Evolutionary conservation across 2,888 invertebrate genomes (phyloP).

Genomic region (Clivina fossor): DNA sequence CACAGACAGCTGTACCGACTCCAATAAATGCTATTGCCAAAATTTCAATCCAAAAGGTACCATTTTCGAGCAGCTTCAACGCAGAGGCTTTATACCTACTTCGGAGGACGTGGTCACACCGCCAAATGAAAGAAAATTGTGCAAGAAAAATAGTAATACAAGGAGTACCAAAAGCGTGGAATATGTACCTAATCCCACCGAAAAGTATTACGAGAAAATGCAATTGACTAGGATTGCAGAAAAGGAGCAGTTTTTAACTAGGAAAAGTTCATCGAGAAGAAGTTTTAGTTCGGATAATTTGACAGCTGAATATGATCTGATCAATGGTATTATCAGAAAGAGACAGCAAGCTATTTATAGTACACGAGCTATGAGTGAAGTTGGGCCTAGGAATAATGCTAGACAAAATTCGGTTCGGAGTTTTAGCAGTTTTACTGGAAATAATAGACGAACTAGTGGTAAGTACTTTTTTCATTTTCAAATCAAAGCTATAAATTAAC

Average conservation of each 20-base stretch:
- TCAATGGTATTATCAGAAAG: slow-evolving; percentile 59
- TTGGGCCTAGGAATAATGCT: slow-evolving; percentile 43
- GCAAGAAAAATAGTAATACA: slow-evolving; percentile 50
- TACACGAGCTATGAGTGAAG: slow-evolving; percentile 45
- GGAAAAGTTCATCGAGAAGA: slow-evolving; percentile 38
- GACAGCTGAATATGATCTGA: slow-evolving; percentile 75
- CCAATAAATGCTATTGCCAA: slow-evolving; percentile 85
- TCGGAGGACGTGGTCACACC: slow-evolving; percentile 37
- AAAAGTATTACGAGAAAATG: slow-evolving; percentile 56
- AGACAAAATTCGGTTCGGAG: slow-evolving; percentile 43
- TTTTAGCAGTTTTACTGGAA: slow-evolving; percentile 40
- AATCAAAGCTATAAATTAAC: not conserved
- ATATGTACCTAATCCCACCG: slow-evolving; percentile 58
- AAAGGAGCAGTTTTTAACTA: slow-evolving; percentile 39
- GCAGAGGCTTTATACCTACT: slow-evolving; percentile 55
- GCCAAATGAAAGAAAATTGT: slow-evolving; percentile 46
- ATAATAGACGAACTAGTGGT: slow-evolving; percentile 38
- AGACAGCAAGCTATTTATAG: slow-evolving; percentile 49
- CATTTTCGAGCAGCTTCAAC: slow-evolving; percentile 56
- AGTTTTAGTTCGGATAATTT: slow-evolving; percentile 62
- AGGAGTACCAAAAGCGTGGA: slow-evolving; percentile 56
- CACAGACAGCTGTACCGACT: slow-evolving; percentile 83
- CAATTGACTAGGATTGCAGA: slow-evolving; percentile 49
- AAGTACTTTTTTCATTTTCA: not conserved
- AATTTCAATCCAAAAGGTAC: slow-evolving; percentile 42